phyloP scores from a whole-genome alignment of 2,888 invertebrate genomes.

The Mimumesa dahlbomi region DNA sequence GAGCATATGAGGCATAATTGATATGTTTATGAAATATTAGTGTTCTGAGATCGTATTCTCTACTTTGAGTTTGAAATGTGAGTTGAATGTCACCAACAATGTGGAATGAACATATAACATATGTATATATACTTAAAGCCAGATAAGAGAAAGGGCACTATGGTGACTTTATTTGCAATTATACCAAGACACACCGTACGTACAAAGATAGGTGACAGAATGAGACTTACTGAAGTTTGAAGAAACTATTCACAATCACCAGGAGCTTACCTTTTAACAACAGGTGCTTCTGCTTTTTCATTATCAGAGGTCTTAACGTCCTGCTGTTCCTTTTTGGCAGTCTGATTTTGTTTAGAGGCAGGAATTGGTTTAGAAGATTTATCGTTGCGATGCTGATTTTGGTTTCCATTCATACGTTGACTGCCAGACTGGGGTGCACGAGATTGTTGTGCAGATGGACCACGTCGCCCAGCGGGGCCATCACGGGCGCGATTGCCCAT shows the following conservation, averaged over 20 bases:
- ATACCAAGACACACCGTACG: slow-evolving; percentile 56
- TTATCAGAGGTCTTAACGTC: slow-evolving; percentile 79
- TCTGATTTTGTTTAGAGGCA: slow-evolving; percentile 80
- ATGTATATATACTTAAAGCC: slow-evolving; percentile 39
- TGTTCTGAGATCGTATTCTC: slow-evolving; percentile 38
- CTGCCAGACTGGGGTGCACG: slow-evolving; percentile 79
- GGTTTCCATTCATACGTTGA: slow-evolving; percentile 80
- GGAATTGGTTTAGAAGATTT: slow-evolving; percentile 80
- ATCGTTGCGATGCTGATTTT: slow-evolving; percentile 80
- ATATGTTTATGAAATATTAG: slow-evolving; percentile 37
- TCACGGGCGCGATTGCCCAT: slow-evolving; percentile 80
- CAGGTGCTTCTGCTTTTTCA: slow-evolving; percentile 79
- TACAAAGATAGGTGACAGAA: slow-evolving; percentile 60
- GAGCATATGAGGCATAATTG: slow-evolving; percentile 33
- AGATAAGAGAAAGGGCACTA: slow-evolving; percentile 48
- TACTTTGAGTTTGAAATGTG: slow-evolving; percentile 52
- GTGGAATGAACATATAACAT: slow-evolving; percentile 40
- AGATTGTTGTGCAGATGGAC: slow-evolving; percentile 78
- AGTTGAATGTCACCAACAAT: slow-evolving; percentile 49
- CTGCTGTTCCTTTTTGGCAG: slow-evolving; percentile 79
- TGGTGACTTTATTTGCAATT: slow-evolving; percentile 54
- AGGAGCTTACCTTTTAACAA: slow-evolving; percentile 79
- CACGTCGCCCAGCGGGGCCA: slow-evolving; percentile 79
- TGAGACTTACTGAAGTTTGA: slow-evolving; percentile 72
- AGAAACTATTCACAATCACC: slow-evolving; percentile 75